phyloP scores from a whole-genome alignment of 1,140 invertebrate species.

The Eumeta japonica region DNA sequence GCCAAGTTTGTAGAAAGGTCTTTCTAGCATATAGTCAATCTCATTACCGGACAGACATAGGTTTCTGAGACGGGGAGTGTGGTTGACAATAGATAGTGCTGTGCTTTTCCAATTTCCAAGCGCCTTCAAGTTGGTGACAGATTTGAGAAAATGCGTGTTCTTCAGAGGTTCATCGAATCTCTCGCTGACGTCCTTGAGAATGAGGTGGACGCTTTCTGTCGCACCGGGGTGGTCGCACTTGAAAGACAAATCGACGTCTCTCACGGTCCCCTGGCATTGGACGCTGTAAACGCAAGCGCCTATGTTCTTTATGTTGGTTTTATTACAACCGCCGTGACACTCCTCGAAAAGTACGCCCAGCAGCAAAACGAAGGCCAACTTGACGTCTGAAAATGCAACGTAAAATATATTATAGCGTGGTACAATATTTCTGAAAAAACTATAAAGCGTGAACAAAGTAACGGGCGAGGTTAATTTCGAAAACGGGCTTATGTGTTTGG shows the following conservation, averaged over 20 bases:
- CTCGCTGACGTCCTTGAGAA: constrained; percentile 21
- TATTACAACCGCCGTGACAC: too few species aligned
- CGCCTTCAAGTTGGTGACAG: constrained; percentile 25
- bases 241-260: constrained; percentile 14
- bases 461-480: too few species aligned
- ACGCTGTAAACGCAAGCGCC: constrained; percentile 26
- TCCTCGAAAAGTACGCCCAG: too few species aligned
- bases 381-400: too few species aligned
- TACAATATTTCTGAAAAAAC: too few species aligned
- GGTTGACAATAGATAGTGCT: too few species aligned
- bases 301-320: too few species aligned
- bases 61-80: constrained; percentile 25
- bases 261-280: constrained; percentile 23
- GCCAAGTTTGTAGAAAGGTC: constrained; percentile 24
- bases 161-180: constrained; percentile 14
- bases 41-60: constrained; percentile 20
- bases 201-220: constrained; percentile 26
- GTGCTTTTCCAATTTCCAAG: constrained; percentile 26
- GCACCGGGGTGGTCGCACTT: constrained; percentile 35
- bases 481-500: too few species aligned
- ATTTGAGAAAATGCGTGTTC: constrained; percentile 20
- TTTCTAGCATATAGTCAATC: constrained; percentile 20
- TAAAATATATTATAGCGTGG: too few species aligned
- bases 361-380: too few species aligned
- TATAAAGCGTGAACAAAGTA: too few species aligned